phyloP scores from a whole-genome alignment of 2,797 vertebrate species.

The Kryptolebias ocellatus region DNA sequence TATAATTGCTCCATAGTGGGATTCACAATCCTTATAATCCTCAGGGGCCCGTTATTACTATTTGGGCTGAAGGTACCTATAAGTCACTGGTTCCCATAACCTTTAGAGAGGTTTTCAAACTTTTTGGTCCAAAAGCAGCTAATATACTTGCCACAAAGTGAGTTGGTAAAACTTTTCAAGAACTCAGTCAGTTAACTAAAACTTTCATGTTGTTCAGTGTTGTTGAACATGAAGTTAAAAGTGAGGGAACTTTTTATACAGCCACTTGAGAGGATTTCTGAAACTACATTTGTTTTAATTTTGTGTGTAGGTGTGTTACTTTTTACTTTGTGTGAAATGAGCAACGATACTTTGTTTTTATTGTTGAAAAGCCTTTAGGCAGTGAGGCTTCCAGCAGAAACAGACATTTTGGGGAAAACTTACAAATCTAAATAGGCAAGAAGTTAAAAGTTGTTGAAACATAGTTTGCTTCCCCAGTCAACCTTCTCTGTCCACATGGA shows the following conservation, averaged over 20 bases:
- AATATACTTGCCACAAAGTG: too few relatives aligned
- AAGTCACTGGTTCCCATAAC: too few relatives aligned
- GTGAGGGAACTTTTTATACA: neutral
- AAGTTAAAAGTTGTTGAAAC: slow-evolving; percentile 31
- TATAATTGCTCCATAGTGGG: too few relatives aligned
- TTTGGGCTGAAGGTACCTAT: too few relatives aligned
- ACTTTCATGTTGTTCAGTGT: neutral
- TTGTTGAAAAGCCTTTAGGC: slow-evolving; percentile 39
- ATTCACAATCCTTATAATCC: too few relatives aligned
- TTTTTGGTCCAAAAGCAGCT: too few relatives aligned
- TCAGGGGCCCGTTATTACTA: too few relatives aligned
- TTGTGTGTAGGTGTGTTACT: neutral
- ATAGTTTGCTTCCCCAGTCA: slow-evolving; percentile 10
- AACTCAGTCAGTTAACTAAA: too few relatives aligned
- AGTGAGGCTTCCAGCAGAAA: slow-evolving; percentile 29
- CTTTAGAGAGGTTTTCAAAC: too few relatives aligned
- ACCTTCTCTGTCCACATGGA: slow-evolving; percentile 44
- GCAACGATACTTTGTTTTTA: slow-evolving; percentile 27
- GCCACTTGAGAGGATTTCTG: neutral
- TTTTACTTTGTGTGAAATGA: slow-evolving; percentile 33
- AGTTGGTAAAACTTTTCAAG: too few relatives aligned
- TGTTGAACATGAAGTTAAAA: neutral
- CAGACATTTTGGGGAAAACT: slow-evolving; percentile 31
- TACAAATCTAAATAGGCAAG: slow-evolving; percentile 27
- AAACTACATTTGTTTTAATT: too few relatives aligned